Evolutionary conservation across 2,113 vertebrate genomes (phyloP).

Genomic region (Pelecanus crispus): DNA sequence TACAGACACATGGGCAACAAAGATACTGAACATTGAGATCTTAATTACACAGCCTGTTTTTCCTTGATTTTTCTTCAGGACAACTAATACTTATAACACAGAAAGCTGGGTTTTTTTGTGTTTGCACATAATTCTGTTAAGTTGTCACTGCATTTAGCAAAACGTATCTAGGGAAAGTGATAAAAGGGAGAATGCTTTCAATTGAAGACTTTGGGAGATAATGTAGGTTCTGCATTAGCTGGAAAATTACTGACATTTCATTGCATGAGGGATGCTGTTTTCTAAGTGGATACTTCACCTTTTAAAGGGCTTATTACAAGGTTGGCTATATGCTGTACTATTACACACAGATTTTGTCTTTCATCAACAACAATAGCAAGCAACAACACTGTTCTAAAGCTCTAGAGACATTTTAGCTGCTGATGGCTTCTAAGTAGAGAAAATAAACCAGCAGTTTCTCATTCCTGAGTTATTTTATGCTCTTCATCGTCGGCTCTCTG

Average conservation of each 20-base stretch:
- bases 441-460: constrained; percentile 3
- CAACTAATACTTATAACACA: background rate
- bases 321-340: constrained; percentile 7
- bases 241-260: constrained; percentile 61
- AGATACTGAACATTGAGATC: background rate
- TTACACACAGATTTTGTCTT: constrained; percentile 50
- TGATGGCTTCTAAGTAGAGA: background rate
- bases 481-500: background rate
- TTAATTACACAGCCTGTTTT: background rate
- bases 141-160: background rate
- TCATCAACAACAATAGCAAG: constrained; percentile 47
- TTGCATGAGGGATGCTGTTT: constrained; percentile 51
- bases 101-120: background rate
- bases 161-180: background rate
- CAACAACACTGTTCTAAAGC: background rate
- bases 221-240: constrained; percentile 30
- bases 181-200: constrained; percentile 4
- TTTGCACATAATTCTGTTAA: constrained; percentile 37
- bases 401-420: background rate
- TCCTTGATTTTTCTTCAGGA: background rate
- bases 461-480: background rate
- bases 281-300: constrained; percentile 65
- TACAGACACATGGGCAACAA: background rate
- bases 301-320: constrained; percentile 62
- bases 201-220: constrained; percentile 12